phyloP scores from a whole-genome alignment of 2,113 vertebrate genomes.

The Pelobates fuscus region DNA sequence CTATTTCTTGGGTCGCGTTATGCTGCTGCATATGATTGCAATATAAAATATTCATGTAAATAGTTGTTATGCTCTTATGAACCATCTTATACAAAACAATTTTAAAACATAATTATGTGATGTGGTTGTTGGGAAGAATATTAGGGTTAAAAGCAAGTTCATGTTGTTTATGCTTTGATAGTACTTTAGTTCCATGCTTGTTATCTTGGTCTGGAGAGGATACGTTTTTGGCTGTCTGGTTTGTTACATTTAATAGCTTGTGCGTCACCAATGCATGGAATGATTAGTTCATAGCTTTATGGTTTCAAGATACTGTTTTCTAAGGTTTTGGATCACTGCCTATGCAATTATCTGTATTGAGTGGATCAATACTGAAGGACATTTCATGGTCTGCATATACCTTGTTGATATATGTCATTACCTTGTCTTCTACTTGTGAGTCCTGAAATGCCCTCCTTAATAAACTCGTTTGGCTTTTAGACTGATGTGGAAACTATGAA shows the following conservation, averaged over 20 bases:
- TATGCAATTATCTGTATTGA: constrained; percentile 48
- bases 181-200: neutral
- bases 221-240: constrained; percentile 6
- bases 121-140: neutral
- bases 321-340: constrained; percentile 45
- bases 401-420: constrained; percentile 49
- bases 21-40: neutral
- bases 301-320: constrained; percentile 33
- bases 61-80: neutral
- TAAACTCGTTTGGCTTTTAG: constrained; percentile 29
- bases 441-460: constrained; percentile 45
- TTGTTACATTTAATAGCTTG: constrained; percentile 27
- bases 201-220: constrained; percentile 5
- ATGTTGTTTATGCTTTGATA: neutral
- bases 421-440: constrained; percentile 41
- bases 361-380: constrained; percentile 45
- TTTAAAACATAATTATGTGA: too few relatives aligned
- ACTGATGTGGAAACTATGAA: constrained; percentile 40
- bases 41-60: neutral
- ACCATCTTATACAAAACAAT: neutral
- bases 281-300: constrained; percentile 43
- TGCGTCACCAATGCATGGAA: constrained; percentile 25
- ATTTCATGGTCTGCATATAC: constrained; percentile 42
- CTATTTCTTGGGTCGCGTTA: too few relatives aligned
- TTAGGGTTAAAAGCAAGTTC: neutral